A percentile compares a stretch with the other conserved stretches of the same genome.
phyloP scores from a whole-genome alignment of 2,888 invertebrate genomes.

The Pseudococcus viburni region DNA sequence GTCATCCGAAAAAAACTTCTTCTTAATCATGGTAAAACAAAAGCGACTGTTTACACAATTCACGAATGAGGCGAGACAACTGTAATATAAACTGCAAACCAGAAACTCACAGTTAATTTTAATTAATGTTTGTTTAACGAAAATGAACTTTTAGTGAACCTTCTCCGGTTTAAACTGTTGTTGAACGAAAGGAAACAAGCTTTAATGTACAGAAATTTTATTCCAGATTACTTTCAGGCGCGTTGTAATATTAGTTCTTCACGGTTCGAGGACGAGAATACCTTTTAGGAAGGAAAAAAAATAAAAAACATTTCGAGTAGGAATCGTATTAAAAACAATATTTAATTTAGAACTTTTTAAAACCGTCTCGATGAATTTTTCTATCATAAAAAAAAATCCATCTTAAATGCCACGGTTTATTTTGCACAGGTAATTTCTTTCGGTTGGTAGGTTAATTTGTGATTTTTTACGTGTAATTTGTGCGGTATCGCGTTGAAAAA shows the following conservation, averaged over 20 bases:
- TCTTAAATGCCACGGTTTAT: background rate
- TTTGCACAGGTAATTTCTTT: conserved; percentile 1
- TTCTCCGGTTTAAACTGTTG: conserved; percentile 36
- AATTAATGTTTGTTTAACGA: conserved; percentile 63
- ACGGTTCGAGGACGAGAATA: conserved; percentile 24
- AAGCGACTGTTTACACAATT: conserved; percentile 52
- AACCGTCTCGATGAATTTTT: background rate
- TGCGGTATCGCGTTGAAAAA: background rate
- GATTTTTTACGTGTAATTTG: background rate
- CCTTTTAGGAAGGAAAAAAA: background rate
- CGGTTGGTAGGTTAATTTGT: background rate
- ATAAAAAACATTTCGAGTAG: conserved; percentile 23
- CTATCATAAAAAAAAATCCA: background rate
- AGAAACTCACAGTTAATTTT: conserved; percentile 61
- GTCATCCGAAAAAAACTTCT: conserved; percentile 44
- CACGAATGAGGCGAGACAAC: conserved; percentile 52
- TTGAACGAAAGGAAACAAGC: conserved; percentile 32
- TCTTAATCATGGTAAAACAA: conserved; percentile 55
- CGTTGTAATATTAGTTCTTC: conserved; percentile 47
- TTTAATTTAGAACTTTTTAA: conserved; percentile 48
- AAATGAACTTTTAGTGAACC: conserved; percentile 62
- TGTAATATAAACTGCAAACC: conserved; percentile 54
- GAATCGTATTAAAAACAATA: conserved; percentile 47
- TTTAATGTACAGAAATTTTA: conserved; percentile 57
- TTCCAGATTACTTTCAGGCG: conserved; percentile 50